Evolutionary conservation across 2,113 vertebrate genomes (phyloP), one percentile per base, ranked within the genome.

Genomic region (Hippopotamus amphibius): DNA sequence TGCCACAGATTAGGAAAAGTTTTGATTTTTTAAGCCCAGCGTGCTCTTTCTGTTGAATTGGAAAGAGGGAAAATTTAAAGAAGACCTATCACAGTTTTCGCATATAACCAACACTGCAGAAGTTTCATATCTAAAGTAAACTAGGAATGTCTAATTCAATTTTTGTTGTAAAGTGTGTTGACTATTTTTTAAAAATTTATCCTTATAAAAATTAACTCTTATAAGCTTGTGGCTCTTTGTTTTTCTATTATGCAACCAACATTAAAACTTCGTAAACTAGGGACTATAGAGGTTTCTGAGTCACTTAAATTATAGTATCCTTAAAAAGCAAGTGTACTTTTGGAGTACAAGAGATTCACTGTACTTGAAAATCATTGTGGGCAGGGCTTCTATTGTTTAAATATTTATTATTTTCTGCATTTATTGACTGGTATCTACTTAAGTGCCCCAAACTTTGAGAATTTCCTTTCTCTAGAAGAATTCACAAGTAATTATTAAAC

Each of bases 401-500:
- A 33, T 69, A 84, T 81, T 68, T 85, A 63, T 37, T 48, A 14
- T 86, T 93, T 77, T 71, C 55, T 76, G 17, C 12, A 37, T 28
- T 1, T 94, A 79, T 85, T 95, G 43, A 50, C 37, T 59, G n/a
- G 2, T 46, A 96, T 46, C 22, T 93, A 96, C 37, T 92, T 74
- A 30, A 85, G 69, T 63, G 4, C 37, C 24, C 19, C 46, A 83
- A 61, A 93, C 53, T 90, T 46, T 53, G 37, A 92, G 68, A 46
- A 48, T 69, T 93, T 93, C 48, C 22, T 95, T 92, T 95, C 50
- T 95, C 17, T 17, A 69, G 93, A 97, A 22, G 6, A 72, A 26
- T 59, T 19, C 30, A 76, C 26, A 65, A 72, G 9, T 86, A 97
- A 95, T 89, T 77, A 88, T 4, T 82, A 79, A 98, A 96, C 22